Base-by-base conservation (phyloP, 2,797 vertebrate species). In the Muraenolepis orangiensis region DNA sequence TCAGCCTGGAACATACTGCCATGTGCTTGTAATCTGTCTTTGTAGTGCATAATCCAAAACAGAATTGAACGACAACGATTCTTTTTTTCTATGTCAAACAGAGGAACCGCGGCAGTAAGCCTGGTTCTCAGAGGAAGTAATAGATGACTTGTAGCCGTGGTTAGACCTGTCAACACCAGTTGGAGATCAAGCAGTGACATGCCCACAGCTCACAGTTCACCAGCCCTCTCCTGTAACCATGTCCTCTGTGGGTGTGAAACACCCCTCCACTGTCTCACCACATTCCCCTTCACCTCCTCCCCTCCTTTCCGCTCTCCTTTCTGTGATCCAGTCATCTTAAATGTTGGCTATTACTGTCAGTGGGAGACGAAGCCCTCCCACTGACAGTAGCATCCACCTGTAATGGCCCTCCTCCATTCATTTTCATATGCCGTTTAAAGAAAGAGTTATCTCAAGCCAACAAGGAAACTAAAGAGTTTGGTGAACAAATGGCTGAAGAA, bases 1-100 rank as follows among this genome's bases (percentile, higher is more conserved):
- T n/a, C n/a, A n/a, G n/a, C 86, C 30, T 87, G 82, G 81, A 75
- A 86, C 82, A 76, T 84, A 81, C 80, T 72, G 51, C 67, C 76
- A 67, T 38, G 2, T 34, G 32, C 16, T 16, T 18, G 14, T 29
- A 31, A 30, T 16, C 29, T 68, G 57, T 64, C 23, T 28, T 64
- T 23, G 18, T 23, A 61, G 38, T 13, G 42, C 42, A 46, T 20
- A 46, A 46, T 46, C 42, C 42, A 46, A 46, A 46, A 18, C 42
- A 46, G 42, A 46, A 46, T 46, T 1, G 42, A 46, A 46, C 13
- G 42, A 16, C 42, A 16, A 16, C 42, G 16, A 20, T 46, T 46
- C 32, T 46, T 16, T 46, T 46, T 0, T 46, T 46, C 42, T 16
- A 16, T 16, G 42, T 46, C 16, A 46, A 2, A 18, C 42, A 46